phyloP scores from a whole-genome alignment of 2,797 vertebrate species.

The Diplodus puntazzo region DNA sequence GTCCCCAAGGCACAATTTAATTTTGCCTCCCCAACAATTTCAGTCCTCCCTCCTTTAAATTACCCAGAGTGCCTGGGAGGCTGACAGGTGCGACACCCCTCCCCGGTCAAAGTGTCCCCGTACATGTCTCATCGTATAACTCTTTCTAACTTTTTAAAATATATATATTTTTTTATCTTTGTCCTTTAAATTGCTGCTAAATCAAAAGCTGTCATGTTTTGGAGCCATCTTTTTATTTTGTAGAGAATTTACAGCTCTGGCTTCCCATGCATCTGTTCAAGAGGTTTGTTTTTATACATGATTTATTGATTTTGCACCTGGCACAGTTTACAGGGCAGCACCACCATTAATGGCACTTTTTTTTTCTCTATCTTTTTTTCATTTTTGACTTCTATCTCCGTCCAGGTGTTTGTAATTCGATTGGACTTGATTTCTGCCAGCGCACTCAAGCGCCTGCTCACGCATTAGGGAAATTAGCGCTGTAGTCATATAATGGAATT shows the following conservation, averaged over 20 bases:
- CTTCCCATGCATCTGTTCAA: conserved; percentile 29
- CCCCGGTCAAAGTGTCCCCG: not conserved
- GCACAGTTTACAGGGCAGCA: conserved; percentile 43
- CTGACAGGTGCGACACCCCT: conserved; percentile 42
- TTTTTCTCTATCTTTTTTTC: not conserved
- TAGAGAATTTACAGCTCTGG: conserved; percentile 30
- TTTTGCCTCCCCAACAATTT: conserved; percentile 30
- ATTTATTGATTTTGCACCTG: conserved; percentile 61
- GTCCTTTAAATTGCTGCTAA: conserved; percentile 58
- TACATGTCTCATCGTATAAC: conserved; percentile 18
- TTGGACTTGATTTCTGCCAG: conserved; percentile 47
- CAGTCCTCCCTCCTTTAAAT: conserved; percentile 44
- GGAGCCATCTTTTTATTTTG: conserved; percentile 43
- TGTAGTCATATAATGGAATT: conserved; percentile 44
- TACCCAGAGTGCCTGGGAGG: conserved; percentile 47
- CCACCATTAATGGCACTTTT: conserved; percentile 12
- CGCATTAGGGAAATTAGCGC: conserved; percentile 62
- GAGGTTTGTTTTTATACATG: conserved; percentile 48
- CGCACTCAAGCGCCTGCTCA: conserved; percentile 30
- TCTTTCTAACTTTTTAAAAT: conserved; percentile 13
- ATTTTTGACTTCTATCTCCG: conserved; percentile 16
- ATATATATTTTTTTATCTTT: conserved; percentile 35
- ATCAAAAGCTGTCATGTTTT: conserved; percentile 59
- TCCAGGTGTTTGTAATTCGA: conserved; percentile 58
- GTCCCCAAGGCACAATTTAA: conserved; percentile 48